These are phyloP conservation scores for Holotrichia oblita DNA, from an alignment of 1,140 invertebrate genomes.

Conservation along the genomic window DNA sequence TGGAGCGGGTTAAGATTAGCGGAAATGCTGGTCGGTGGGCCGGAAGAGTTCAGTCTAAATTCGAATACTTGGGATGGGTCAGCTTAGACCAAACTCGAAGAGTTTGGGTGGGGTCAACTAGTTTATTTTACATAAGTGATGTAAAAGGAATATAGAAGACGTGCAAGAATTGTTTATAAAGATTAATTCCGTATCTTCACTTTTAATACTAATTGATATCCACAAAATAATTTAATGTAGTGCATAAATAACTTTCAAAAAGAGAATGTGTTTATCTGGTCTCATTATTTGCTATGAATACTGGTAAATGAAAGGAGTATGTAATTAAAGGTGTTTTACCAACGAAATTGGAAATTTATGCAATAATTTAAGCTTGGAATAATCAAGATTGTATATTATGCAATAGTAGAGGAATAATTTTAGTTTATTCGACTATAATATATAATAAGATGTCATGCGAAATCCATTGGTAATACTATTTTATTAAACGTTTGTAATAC, in stretches of 20 bases:
- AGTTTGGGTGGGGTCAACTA: no score
- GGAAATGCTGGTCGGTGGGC: no score
- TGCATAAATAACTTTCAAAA: background rate
- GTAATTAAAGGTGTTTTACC: background rate
- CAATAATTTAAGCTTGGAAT: no score
- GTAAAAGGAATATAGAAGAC: background rate
- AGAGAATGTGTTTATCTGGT: background rate
- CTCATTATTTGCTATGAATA: background rate
- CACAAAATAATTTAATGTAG: background rate
- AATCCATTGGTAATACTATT: no score
- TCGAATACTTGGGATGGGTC: no score
- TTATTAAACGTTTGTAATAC: no score
- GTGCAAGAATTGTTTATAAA: background rate
- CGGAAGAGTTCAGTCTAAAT: no score
- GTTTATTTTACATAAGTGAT: no score
- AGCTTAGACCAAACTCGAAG: no score
- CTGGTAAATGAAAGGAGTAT: slow-evolving; percentile 5
- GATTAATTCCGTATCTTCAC: background rate
- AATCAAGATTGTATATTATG: background rate
- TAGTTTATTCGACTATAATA: background rate
- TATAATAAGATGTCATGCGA: no score
- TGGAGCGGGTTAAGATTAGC: no score
- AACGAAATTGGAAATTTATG: background rate
- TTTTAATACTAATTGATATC: background rate
- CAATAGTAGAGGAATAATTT: background rate